Base-by-base conservation (phyloP, 1,140 invertebrate species). In the Procambarus clarkii region DNA sequence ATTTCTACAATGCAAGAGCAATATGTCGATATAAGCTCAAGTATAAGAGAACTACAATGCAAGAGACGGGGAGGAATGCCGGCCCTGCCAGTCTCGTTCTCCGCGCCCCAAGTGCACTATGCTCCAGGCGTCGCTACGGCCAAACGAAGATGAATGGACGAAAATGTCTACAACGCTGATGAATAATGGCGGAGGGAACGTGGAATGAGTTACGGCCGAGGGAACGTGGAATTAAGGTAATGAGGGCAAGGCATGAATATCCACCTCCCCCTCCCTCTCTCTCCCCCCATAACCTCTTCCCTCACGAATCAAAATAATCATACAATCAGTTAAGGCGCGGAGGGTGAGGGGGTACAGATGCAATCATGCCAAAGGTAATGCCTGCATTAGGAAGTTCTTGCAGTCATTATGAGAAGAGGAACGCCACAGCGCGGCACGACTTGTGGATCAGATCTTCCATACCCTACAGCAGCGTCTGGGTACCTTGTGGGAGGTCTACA, bases 111-210 rank as follows among this genome's bases (percentile, higher is more conserved):
- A 69, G 64, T 69, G 21, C 11, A 69, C 21, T 69, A 69, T 69
- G 64, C 64, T 34, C 24, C 7, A 50, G 60, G 78, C 24, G 11
- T 46, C 34, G 24, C 7, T 83, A 69, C 81, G 81, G 60, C 45
- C 69, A 46, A 48, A 58, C 85, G 69, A 77, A 79, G 85, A 87
- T 74, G 76, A 60, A 87, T 87, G 85, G 58, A 44, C 76, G 34
- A 45, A 87, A 87, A 78, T 87, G 76, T 87, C 76, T 87, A 87
- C 85, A 87, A 87, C 46, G 84, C 48, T 48, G 34, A 77, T 86
- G 84, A 86, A 46, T 86, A 77, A 86, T 77, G 46, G 34, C 64
- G 48, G n/a, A 79, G 85, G 48, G 34, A 60, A 87, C 48, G 76
- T 86, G 45, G 85, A 79, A 79, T 87, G 50, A 54, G 8, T 54